Evolutionary conservation across 1,140 invertebrate genomes (phyloP), one percentile per base, ranked within the genome.

Genomic region (Harpegnathos saltator): DNA sequence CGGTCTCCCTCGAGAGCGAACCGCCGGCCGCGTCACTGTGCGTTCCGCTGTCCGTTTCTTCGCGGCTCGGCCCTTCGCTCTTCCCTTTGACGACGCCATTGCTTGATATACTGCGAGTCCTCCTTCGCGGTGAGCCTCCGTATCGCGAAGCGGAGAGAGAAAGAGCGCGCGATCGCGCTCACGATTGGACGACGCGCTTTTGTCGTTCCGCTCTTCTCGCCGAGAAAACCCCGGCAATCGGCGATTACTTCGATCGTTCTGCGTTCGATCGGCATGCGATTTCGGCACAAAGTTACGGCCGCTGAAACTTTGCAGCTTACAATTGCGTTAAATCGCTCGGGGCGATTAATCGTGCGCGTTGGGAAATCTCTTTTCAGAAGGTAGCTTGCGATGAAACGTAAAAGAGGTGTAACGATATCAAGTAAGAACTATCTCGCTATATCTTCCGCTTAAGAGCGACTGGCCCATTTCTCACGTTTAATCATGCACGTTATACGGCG

Each of bases 41-140:
- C 29, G 48, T 15, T 29, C 12, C n/a, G 22, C 56, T 59, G 11
- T 24, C 24, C 54, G 65, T 33, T 61, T n/a, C 11, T 75, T 73
- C 22, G 14, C 24, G 7, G 11, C 7, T 44, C 7, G 52, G 12
- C 58, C 14, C 66, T 33, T 69, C 22, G 44, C 44, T 14, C 69
- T 87, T 69, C 58, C 29, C 62, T 65, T 86, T 61, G 84, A 48
- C 7, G 69, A 63, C 26, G 86, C 78, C 86, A 89, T 89, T 88
- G 71, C 78, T 73, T 65, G 33, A n/a, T 62, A n/a, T 62, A 73
- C 85, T 69, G 19, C 4, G 12, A 59, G 24, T 72, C 26, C 48
- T 38, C 38, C 19, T 11, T 9, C 33, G 29, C 24, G 19, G 12
- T 4, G 5, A 74, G 17, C 26, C 38, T 29, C 38, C 3, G 52